Conservation (phyloP, 2,113 vertebrate genomes). For the Chionodraco myersi region DNA sequence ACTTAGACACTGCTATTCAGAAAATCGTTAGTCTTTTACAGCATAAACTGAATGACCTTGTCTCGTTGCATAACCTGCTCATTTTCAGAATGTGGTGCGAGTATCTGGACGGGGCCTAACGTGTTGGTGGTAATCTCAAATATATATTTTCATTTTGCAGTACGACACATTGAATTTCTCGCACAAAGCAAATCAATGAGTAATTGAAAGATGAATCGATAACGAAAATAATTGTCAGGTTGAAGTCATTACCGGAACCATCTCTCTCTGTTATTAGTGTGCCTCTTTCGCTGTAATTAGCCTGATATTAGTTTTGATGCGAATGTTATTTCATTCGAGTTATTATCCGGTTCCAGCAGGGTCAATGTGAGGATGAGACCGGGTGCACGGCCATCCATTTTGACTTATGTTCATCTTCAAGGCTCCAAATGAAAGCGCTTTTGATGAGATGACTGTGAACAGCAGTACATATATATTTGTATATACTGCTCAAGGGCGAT, state of each 20-base stretch:
- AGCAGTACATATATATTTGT: not conserved
- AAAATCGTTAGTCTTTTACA: not conserved
- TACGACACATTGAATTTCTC: too few relatives aligned
- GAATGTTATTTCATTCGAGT: not conserved
- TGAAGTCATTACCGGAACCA: not conserved
- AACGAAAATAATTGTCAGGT: not conserved
- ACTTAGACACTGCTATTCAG: not conserved
- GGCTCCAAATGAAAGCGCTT: slow-evolving; percentile 1
- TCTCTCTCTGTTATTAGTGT: not conserved
- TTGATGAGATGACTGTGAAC: slow-evolving; percentile 18
- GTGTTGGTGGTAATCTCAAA: not conserved
- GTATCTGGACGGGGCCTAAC: not conserved
- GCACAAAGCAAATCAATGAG: too few relatives aligned
- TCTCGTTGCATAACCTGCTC: too few relatives aligned
- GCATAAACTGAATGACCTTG: too few relatives aligned
- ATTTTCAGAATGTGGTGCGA: too few relatives aligned
- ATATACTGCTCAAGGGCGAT: not conserved
- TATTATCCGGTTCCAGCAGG: not conserved
- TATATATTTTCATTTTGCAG: too few relatives aligned
- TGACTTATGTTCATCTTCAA: slow-evolving; percentile 1
- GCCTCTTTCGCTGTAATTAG: not conserved
- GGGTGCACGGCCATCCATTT: slow-evolving; percentile 6
- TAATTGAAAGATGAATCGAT: too few relatives aligned
- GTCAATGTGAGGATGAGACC: not conserved
- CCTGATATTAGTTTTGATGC: not conserved